These are phyloP conservation scores for Oxyscelio sp. DNA, from an alignment of 2,888 invertebrate species.

Conservation along the genomic window DNA sequence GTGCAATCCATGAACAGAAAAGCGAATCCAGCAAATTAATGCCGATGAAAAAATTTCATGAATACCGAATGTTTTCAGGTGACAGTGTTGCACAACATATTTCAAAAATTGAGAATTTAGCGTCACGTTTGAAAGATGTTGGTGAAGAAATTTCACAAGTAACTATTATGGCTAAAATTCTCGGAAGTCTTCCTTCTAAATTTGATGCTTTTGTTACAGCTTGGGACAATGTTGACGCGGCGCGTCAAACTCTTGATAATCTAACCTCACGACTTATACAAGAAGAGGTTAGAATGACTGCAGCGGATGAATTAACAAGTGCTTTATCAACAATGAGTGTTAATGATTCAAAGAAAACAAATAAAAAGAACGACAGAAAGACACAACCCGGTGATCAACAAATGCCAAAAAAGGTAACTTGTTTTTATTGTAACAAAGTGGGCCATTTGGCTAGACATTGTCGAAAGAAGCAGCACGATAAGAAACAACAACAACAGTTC, in stretches of 20 bases:
- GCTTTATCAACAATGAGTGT: constrained; percentile 30
- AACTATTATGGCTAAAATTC: constrained; percentile 73
- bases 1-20: constrained; percentile 75
- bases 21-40: constrained; percentile 75
- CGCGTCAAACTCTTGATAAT: constrained; percentile 63
- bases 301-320: constrained; percentile 14
- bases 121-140: constrained; percentile 66
- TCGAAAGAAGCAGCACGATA: too few species aligned
- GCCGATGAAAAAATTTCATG: constrained; percentile 72
- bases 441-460: too few species aligned
- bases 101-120: constrained; percentile 68
- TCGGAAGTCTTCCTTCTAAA: constrained; percentile 74
- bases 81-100: constrained; percentile 75
- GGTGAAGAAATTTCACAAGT: constrained; percentile 63
- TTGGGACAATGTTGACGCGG: constrained; percentile 65
- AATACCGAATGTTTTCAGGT: constrained; percentile 59
- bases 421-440: too few species aligned
- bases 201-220: constrained; percentile 68
- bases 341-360: neutral
- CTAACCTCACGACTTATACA: constrained; percentile 63
- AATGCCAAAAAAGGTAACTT: neutral
- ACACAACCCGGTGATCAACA: neutral
- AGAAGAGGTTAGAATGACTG: constrained; percentile 60
- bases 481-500: too few species aligned
- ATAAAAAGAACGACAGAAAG: constrained; percentile 3